phyloP scores from a whole-genome alignment of 2,113 vertebrate genomes.

The Plotosus lineatus region DNA sequence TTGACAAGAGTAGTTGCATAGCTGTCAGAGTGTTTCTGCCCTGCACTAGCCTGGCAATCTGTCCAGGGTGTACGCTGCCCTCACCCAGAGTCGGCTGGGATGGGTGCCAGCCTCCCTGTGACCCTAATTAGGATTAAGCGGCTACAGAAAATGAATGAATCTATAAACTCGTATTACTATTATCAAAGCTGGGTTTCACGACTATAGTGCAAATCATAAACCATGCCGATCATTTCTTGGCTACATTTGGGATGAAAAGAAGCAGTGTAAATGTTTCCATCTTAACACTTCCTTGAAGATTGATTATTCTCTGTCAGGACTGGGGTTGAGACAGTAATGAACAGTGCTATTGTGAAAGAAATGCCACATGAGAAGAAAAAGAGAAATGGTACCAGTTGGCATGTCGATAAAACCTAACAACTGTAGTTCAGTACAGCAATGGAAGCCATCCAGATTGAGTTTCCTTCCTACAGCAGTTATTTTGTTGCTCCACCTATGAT shows the following conservation, averaged over 20 bases:
- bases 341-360: background rate
- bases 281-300: background rate
- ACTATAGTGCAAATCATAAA: background rate
- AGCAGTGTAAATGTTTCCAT: background rate
- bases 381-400: background rate
- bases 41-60: too few species aligned
- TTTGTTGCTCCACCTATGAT: background rate
- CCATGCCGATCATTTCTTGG: background rate
- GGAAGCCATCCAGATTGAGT: background rate
- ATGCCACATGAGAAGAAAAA: background rate
- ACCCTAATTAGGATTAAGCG: too few species aligned
- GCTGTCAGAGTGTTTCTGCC: too few species aligned
- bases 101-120: too few species aligned
- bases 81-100: too few species aligned
- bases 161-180: background rate
- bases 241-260: background rate
- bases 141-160: too few species aligned
- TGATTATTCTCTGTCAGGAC: background rate
- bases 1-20: too few species aligned
- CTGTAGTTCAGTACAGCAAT: background rate
- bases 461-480: background rate
- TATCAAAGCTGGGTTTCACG: background rate
- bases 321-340: background rate
- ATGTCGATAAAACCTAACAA: background rate
- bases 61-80: too few species aligned